Conservation (phyloP, 2,888 invertebrate species). For the Amphipoea oculea region DNA sequence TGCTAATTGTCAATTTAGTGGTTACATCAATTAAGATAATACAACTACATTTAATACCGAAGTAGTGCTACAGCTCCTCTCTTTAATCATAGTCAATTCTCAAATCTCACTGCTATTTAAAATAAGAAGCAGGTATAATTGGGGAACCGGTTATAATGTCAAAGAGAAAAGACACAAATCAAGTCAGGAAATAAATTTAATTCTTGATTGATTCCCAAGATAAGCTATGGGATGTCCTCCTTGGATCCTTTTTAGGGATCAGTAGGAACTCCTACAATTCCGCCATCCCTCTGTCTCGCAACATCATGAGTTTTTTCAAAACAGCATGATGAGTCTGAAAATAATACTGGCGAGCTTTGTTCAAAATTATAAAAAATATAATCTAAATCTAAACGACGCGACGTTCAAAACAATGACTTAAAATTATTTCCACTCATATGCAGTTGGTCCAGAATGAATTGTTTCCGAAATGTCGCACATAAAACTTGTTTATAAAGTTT, state of each 20-base stretch:
- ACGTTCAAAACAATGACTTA: neutral
- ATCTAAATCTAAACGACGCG: no score
- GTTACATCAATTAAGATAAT: neutral
- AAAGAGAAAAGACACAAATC: slow-evolving; percentile 26
- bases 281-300: neutral
- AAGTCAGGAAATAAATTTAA: slow-evolving; percentile 34
- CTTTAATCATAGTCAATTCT: neutral
- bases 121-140: slow-evolving; percentile 11
- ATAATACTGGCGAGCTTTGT: neutral
- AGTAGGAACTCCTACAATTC: neutral
- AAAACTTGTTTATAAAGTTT: neutral
- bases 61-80: neutral
- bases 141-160: slow-evolving; percentile 20
- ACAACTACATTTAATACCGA: neutral
- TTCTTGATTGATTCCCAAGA: slow-evolving; percentile 47
- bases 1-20: neutral
- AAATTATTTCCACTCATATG: neutral
- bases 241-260: slow-evolving; percentile 5
- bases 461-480: neutral
- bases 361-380: neutral
- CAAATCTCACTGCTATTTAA: slow-evolving; percentile 13
- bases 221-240: slow-evolving; percentile 32
- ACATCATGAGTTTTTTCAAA: neutral
- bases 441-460: neutral
- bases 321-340: neutral